Base-by-base conservation (phyloP, 2,113 vertebrate genomes). In the Gavia stellata region DNA sequence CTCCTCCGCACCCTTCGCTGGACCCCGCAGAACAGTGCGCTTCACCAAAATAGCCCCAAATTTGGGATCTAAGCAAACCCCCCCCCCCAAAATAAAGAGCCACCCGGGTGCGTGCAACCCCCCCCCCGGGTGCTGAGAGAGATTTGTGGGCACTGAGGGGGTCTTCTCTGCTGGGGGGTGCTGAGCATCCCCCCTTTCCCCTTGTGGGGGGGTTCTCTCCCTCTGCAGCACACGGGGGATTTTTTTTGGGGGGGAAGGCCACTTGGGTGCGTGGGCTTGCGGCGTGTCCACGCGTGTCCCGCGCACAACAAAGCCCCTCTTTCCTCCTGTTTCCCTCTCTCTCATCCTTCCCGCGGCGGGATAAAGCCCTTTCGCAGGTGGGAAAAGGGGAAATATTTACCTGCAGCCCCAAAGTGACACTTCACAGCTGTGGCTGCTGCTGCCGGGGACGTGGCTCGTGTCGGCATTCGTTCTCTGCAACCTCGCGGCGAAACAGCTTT, bases 371-470 rank as follows among this genome's bases (percentile, higher is more conserved):
- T 96, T 80, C 33, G 9, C 49, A 3, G 8, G 84, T 23, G 47
- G 73, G 77, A 18, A n/a, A 42, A 12, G 21, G 28, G 71, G 29
- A 74, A 80, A 45, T 66, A 73, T 86, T 91, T 89, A 79, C 85
- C 81, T 55, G 67, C 56, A 47, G 67, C 36, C 38, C 71, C 28
- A 7, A 55, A 21, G n/a, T 86, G 91, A 77, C 70, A 65, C 63
- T 26, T 91, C 7, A 44, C 84, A 61, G 77, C 81, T 91, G 92
- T 52, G 81, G 16, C 90, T 13, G n/a, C 86, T 92, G 50, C 59
- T 80, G 55, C 36, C 3, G 17, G 40, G 24, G 62, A 20, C 28
- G 58, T 58, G 65, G 9, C 36, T 68, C 80, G 11, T 50, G 73
- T 84, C 65, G 62, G 10, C 29, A 92, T 78, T n/a, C 49, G 93